phyloP scores from a whole-genome alignment of 2,113 vertebrate genomes.

The Rhinopomastus cyanomelas region DNA sequence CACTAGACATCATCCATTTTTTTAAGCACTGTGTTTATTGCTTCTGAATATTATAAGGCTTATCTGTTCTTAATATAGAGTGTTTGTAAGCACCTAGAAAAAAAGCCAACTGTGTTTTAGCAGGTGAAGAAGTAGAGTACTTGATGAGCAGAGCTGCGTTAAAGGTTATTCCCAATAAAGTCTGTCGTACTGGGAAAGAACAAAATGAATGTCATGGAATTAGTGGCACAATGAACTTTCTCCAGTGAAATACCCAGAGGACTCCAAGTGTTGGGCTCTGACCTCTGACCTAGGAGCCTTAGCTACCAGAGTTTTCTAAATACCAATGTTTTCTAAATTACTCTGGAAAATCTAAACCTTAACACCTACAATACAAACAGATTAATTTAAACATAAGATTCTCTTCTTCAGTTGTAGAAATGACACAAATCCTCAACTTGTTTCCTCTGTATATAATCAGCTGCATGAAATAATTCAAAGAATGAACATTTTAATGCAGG shows the following conservation, averaged over 20 bases:
- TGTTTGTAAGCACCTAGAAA: neutral
- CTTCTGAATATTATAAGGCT: neutral
- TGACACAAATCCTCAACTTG: neutral
- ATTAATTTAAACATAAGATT: neutral
- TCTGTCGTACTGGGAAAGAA: neutral
- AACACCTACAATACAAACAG: neutral
- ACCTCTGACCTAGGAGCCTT: neutral
- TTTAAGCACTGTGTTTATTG: neutral
- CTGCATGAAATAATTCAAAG: neutral
- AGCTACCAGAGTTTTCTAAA: neutral
- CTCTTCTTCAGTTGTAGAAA: neutral
- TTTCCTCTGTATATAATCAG: neutral
- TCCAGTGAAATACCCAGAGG: neutral
- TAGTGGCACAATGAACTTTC: neutral
- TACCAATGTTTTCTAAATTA: neutral
- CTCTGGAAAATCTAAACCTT: neutral
- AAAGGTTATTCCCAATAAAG: neutral
- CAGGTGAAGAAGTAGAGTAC: neutral
- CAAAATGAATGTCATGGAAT: rapidly evolving
- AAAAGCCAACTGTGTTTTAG: neutral
- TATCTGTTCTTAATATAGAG: neutral
- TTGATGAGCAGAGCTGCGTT: neutral
- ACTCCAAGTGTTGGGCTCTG: neutral
- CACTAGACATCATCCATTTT: neutral
- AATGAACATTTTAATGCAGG: neutral